Conservation (phyloP, 2,797 vertebrate genomes). For the Danio kyathit region DNA sequence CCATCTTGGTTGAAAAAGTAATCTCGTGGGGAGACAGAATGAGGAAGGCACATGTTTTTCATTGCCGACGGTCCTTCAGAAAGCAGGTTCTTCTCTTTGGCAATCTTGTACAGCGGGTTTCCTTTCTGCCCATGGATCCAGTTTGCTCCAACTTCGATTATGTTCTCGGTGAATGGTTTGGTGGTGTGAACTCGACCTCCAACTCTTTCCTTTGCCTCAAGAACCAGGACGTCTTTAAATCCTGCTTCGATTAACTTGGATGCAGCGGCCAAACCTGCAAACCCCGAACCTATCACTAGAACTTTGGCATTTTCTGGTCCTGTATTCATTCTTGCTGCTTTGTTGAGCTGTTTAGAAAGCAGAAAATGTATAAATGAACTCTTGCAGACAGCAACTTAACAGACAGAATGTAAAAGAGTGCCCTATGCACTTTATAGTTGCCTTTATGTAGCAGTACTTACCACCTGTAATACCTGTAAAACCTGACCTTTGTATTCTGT, state of each 20-base stretch:
- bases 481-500: constrained; percentile 12
- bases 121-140: constrained; percentile 72
- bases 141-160: constrained; percentile 71
- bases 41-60: constrained; percentile 60
- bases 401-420: not conserved
- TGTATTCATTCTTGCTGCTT: constrained; percentile 29
- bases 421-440: not conserved
- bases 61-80: constrained; percentile 44
- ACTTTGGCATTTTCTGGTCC: constrained; percentile 43
- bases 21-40: constrained; percentile 59
- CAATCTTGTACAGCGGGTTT: constrained; percentile 68
- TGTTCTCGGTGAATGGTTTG: constrained; percentile 65
- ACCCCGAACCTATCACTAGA: constrained; percentile 70
- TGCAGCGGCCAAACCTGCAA: constrained; percentile 70
- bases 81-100: constrained; percentile 66
- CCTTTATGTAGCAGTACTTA: not conserved
- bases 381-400: not conserved
- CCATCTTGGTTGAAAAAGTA: constrained; percentile 70
- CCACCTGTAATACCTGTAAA: not conserved
- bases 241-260: constrained; percentile 62
- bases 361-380: not conserved
- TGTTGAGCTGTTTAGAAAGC: not conserved
- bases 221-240: constrained; percentile 61
- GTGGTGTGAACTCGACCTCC: constrained; percentile 68
- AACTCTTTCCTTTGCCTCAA: constrained; percentile 66